These are phyloP conservation scores for Melipona quadrifasciata DNA, from an alignment of 1,140 invertebrate species.

Conservation along the genomic window DNA sequence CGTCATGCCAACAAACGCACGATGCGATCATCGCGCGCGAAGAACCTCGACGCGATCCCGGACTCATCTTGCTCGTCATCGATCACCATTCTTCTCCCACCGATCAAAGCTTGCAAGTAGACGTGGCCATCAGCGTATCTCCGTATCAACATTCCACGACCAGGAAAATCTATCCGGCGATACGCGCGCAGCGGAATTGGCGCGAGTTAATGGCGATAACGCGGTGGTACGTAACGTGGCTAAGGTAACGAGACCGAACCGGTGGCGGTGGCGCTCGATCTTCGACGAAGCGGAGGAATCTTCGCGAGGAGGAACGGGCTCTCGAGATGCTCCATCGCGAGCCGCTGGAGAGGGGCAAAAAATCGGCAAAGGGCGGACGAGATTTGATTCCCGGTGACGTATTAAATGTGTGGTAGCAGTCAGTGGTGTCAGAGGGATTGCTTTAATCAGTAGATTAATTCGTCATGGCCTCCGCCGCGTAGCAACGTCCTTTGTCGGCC, in stretches of 20 bases:
- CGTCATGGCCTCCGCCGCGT: constrained; percentile 78
- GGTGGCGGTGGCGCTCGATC: constrained; percentile 2
- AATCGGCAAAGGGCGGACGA: constrained; percentile 70
- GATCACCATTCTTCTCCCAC: not conserved
- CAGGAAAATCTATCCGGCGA: constrained; percentile 16
- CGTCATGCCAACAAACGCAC: not conserved
- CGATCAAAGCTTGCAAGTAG: constrained; percentile 11
- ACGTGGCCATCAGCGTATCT: not conserved
- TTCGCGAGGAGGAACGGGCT: constrained; percentile 35
- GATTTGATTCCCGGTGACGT: constrained; percentile 79
- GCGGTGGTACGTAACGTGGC: not conserved
- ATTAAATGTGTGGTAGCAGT: constrained; percentile 79
- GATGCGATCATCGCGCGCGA: not conserved
- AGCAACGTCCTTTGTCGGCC: constrained; percentile 79
- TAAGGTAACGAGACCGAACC: constrained; percentile 20
- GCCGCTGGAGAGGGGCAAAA: constrained; percentile 65
- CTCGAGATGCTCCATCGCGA: constrained; percentile 41
- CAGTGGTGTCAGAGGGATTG: constrained; percentile 78
- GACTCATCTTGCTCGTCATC: not conserved
- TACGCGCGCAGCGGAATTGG: constrained; percentile 6
- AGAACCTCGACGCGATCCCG: not conserved
- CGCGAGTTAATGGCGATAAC: constrained; percentile 22
- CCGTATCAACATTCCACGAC: constrained; percentile 11
- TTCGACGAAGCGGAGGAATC: constrained; percentile 50
- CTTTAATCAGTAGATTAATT: constrained; percentile 82